Evolutionary conservation across 1,140 invertebrate genomes (phyloP), one percentile per base, ranked within the genome.

Genomic region (Drosophila kohkoa): DNA sequence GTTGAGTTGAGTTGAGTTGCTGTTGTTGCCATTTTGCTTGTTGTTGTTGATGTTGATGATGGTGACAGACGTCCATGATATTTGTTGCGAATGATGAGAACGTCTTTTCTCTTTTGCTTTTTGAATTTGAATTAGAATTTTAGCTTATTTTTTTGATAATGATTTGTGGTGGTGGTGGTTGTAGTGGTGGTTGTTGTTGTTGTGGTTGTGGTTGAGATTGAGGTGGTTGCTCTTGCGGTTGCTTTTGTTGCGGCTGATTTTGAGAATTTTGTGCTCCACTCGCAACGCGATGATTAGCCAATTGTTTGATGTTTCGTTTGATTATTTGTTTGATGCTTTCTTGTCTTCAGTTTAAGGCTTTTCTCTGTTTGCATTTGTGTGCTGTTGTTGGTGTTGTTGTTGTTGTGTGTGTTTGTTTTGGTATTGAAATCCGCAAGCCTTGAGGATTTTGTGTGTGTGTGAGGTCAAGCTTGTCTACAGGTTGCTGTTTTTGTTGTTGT

Each of bases 271-370:
- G 54, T 58, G 55, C 55, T 32, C 41, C 32, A 5, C 35, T 38
- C 35, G 7, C 38, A 64, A 59, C 16, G 55, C 58, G 32, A 45
- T 65, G 68, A 58, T 76, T 55, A 46, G 68, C 79, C 77, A 77
- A 79, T 81, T 81, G 67, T 76, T 64, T 69, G 45, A 75, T 75
- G 66, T 41, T n/a, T n/a, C 16, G 30, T 60, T 45, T 60, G 6
- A 25, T 65, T 16, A 25, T 38, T 38, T 38, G 35, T 38, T 38
- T 38, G 7, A 38, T 38, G 35, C 35, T 38, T 20, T 38, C 8
- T 8, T 38, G 35, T 10, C 8, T 38, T 38, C 6, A 25, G 20
- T 25, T 25, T 25, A 25, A 4, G 35, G 35, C 8, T 38, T 38
- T 38, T 38, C 35, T 8, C 35, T 38, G 35, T 38, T 7, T 38